Conservation (phyloP, 2,888 invertebrate genomes). For the Leptinotarsa peninsularis region DNA sequence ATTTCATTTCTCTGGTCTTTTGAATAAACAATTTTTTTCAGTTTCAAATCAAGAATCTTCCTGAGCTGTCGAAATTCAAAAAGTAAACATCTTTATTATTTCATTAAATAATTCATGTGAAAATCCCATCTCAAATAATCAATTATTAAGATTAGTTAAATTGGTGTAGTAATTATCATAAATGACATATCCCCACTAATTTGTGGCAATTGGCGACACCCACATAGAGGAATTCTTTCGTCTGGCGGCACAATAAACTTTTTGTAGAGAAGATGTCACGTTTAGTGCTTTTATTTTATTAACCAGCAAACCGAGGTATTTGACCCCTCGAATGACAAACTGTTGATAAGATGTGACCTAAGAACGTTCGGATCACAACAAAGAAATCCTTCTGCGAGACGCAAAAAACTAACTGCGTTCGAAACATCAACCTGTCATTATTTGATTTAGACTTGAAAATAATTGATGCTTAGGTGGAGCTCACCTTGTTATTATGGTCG, state of each 20-base stretch:
- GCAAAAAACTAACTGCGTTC: constrained; percentile 2
- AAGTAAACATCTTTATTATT: background rate
- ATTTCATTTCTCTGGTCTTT: too few species aligned
- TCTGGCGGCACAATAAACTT: constrained; percentile 21
- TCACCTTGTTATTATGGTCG: constrained; percentile 15
- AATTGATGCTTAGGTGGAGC: constrained; percentile 20
- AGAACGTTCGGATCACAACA: constrained; percentile 1
- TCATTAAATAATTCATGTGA: background rate
- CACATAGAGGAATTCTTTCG: constrained; percentile 19
- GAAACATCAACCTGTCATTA: constrained; percentile 31
- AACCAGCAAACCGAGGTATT: constrained; percentile 16
- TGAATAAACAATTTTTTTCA: too few species aligned
- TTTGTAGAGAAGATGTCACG: constrained; percentile 21
- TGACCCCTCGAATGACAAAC: constrained; percentile 17
- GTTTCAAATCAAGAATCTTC: too few species aligned
- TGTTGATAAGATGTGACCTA: constrained; percentile 10
- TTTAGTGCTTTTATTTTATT: constrained; percentile 10
- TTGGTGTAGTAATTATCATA: constrained; percentile 15
- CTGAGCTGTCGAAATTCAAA: too few species aligned
- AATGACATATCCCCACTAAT: constrained; percentile 21
- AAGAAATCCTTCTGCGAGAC: background rate
- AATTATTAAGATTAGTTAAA: background rate
- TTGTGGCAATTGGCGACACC: constrained; percentile 26
- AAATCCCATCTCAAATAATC: background rate
- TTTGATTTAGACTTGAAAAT: constrained; percentile 23